Evolutionary conservation across 2,888 invertebrate species (phyloP), one percentile per base, ranked within the genome.

Genomic region (Mechanitis messenoides): DNA sequence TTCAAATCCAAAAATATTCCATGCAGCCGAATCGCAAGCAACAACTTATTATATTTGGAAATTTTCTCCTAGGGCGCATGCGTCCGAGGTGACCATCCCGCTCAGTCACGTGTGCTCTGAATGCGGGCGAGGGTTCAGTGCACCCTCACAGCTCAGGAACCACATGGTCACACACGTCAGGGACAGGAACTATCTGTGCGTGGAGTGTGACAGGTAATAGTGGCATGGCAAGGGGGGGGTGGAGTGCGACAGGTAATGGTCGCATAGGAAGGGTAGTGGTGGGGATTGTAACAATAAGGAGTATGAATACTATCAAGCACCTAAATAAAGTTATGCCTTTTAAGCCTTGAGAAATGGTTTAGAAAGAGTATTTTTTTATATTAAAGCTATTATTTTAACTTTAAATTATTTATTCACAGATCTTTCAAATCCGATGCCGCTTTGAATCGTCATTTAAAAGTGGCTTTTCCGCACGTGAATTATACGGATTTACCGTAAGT

Each of bases 401-500:
- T 38, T 54, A 33, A 28, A 4, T 9, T 56, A 55, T 38, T 53
- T 33, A 57, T n/a, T 80, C 79, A 3, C 78, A 87, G 87, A 65
- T 79, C 79, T 58, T 87, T 87, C 68, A 87, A 87, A 67, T 77
- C 85, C 0, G 78, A 80, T 20, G 68, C 72, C 0, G 78, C 76
- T 3, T 68, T 87, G 54, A 83, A 83, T 45, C 79, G 79, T 28
- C 87, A 88, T 65, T 69, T 87, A 35, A 86, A 81, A 59, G 80
- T 80, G 0, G 73, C 86, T 0, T 64, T 75, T 1, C 76, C 79
- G 0, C 87, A 87, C 53, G 74, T 82, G 42, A 80, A 72, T 47
- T 81, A 84, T 60, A 68, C 72, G 31, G 83, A 86, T 45, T 66
- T 85, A 65, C 85, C 82, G 88, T 89, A 65, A 82, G 88, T 82